These are phyloP conservation scores for Tenthredo mesomela DNA, from an alignment of 2,888 invertebrate genomes.

Conservation along the genomic window DNA sequence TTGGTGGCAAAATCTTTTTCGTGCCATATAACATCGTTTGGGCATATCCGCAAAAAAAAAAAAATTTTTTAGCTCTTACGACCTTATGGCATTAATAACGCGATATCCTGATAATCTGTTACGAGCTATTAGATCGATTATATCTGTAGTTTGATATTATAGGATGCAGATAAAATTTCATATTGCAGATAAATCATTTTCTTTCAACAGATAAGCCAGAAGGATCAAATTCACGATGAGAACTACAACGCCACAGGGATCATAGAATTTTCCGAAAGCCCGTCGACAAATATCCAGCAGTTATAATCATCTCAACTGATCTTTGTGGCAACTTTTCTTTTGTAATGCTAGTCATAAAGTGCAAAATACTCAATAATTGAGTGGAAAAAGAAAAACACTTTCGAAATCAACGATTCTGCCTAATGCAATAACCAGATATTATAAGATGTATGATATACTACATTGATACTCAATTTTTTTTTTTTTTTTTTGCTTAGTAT, in stretches of 20 bases:
- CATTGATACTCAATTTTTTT: constrained; percentile 1
- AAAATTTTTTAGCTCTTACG: too few relatives aligned
- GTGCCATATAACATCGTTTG: too few relatives aligned
- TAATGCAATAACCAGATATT: not conserved
- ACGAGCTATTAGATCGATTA: not conserved
- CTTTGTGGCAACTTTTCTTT: not conserved
- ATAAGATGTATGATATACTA: not conserved
- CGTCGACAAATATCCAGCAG: not conserved
- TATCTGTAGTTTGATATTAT: not conserved
- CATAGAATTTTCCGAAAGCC: constrained; percentile 1
- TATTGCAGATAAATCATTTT: not conserved
- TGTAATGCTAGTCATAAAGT: constrained; percentile 9
- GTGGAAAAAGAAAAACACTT: not conserved
- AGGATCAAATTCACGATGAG: not conserved
- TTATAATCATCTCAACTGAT: not conserved
- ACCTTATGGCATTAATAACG: too few relatives aligned
- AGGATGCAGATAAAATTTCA: not conserved
- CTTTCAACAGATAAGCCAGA: not conserved
- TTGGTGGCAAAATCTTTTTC: too few relatives aligned
- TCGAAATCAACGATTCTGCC: not conserved
- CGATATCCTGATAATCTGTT: not conserved
- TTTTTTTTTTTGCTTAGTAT: not conserved
- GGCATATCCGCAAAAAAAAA: too few relatives aligned
- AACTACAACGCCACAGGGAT: not conserved
- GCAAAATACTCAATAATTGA: not conserved